Base-by-base conservation (phyloP, 2,797 vertebrate genomes). In the Oreochromis mossambicus region DNA sequence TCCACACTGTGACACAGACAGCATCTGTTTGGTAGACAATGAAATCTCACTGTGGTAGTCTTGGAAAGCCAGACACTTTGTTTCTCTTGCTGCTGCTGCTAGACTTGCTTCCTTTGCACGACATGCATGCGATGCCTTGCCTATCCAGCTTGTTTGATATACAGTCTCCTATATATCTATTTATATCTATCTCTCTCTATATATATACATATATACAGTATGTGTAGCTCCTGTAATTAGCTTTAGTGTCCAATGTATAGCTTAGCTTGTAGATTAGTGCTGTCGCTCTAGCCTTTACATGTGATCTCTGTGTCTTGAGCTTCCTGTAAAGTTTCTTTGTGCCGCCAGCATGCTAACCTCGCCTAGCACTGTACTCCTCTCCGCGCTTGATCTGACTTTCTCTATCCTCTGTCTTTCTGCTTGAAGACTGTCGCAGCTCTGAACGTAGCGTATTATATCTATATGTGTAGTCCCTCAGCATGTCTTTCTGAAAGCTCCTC, bases 41-140 rank as follows among this genome's bases (percentile, higher is more conserved):
- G 43, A 83, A 81, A 86, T 58, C 77, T 90, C 86, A 63, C 68
- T 73, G 85, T 58, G 92, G 92, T 91, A 58, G 86, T 88, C 92
- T 77, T 32, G 87, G 91, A 94, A 89, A 86, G 84, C 86, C 90
- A 63, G 88, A 87, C 77, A 54, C 90, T 83, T 87, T 73, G 68
- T 91, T 88, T 81, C 89, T 94, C 90, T 90, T 66, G 88, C 90
- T 93, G 92, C 92, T 93, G 89, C 94, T 94, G 93, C 92, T 91
- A 87, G 90, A 92, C 83, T 91, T 82, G 95, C 96, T 95, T 91
- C 92, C 93, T 95, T 95, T 96, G 96, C 96, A 96, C 93, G 95
- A 63, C 34, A 63, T 97, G 96, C 96, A 97, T 97, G 96, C 94
- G 55, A 91, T 79, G 94, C 96, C 92, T 95, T 89, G 94, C 96